Evolutionary conservation across 2,888 invertebrate genomes (phyloP).

Genomic region (Acrocyrtus sp.): DNA sequence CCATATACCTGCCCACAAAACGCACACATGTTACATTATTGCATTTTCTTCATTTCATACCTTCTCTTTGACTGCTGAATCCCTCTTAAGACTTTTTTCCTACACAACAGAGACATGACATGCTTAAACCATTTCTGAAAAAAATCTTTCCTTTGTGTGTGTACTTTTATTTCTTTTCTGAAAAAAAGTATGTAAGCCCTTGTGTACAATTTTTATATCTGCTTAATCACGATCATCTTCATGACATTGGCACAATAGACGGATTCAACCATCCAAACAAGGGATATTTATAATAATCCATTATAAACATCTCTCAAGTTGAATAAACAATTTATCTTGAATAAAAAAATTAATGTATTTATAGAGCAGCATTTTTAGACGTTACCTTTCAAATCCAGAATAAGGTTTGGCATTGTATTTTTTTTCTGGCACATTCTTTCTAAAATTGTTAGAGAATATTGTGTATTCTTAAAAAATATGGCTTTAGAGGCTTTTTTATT

Average conservation of each 20-base stretch:
- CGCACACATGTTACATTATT: background rate
- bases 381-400: conserved; percentile 22
- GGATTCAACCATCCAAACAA: conserved; percentile 28
- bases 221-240: conserved; percentile 52
- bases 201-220: conserved; percentile 30
- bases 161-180: background rate
- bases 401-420: conserved; percentile 1
- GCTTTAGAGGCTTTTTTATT: conserved; percentile 9
- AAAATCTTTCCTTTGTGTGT: conserved; percentile 1
- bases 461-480: background rate
- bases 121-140: conserved; percentile 24
- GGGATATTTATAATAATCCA: conserved; percentile 27
- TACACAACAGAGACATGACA: conserved; percentile 13
- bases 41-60: background rate
- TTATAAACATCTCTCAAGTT: conserved; percentile 20
- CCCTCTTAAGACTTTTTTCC: background rate
- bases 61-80: background rate
- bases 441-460: background rate
- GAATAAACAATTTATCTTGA: conserved; percentile 15
- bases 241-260: conserved; percentile 41
- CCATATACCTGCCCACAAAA: background rate
- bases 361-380: conserved; percentile 26
- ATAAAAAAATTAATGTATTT: conserved; percentile 37
- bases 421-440: conserved; percentile 5
- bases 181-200: conserved; percentile 14